A percentile compares a stretch with the other conserved stretches of the same genome.
phyloP scores from a whole-genome alignment of 2,113 vertebrate genomes.

The Anas platyrhynchos region DNA sequence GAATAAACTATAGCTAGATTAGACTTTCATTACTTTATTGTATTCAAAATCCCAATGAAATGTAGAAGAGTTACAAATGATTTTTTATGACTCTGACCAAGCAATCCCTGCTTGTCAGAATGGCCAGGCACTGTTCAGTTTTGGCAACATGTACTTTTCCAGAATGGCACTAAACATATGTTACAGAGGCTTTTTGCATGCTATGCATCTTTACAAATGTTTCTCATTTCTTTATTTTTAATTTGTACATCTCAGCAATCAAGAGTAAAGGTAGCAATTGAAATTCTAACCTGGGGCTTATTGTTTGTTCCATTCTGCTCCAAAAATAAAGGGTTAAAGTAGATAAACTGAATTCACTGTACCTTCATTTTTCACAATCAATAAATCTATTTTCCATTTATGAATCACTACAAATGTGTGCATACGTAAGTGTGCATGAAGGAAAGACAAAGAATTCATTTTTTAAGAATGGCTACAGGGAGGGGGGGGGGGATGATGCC shows the following conservation, averaged over 20 bases:
- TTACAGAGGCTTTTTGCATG: neutral
- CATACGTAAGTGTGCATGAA: neutral
- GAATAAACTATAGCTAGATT: neutral
- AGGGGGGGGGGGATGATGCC: neutral
- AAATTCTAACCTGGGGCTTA: neutral
- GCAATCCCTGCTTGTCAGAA: neutral
- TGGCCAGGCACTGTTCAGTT: neutral
- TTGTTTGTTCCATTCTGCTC: neutral
- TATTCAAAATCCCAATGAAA: neutral
- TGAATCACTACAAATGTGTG: neutral
- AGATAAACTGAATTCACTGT: neutral
- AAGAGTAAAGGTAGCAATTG: neutral
- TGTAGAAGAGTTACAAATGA: neutral
- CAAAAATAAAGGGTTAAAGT: neutral
- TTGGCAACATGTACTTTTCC: neutral
- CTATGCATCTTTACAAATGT: neutral
- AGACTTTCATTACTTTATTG: neutral
- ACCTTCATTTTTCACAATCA: neutral
- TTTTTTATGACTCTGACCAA: neutral
- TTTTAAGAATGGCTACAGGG: constrained; percentile 3
- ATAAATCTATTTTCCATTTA: neutral
- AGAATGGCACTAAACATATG: neutral
- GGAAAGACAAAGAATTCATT: neutral
- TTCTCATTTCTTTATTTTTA: neutral
- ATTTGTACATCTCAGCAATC: neutral